Base-by-base conservation (phyloP, 92 coral and sea anemone genomes). In the Epizoanthus illoricatus region DNA sequence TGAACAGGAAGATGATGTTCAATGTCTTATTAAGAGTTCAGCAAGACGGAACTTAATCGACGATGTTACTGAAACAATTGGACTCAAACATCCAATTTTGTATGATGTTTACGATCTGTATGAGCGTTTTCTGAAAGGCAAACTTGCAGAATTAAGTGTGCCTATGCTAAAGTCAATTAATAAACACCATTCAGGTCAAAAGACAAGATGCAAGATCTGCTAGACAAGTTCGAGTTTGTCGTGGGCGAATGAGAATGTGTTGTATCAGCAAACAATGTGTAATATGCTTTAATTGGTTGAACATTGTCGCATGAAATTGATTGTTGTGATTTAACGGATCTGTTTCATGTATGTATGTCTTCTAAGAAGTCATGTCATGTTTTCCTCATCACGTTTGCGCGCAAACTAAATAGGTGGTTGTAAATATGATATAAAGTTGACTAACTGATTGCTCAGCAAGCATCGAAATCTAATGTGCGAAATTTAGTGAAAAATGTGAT, bases 1-100 rank as follows among this genome's bases (percentile, higher is more conserved):
- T 69, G 92, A 89, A 58, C 36, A 45, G 58, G 75, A 89, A 62
- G 88, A 89, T 39, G 90, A 86, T 67, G 56, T 89, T 28, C 85
- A 86, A 64, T 86, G 92, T 70, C 83, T 89, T 65, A 57, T 67
- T 69, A 80, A 86, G 84, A 55, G 55, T 65, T 75, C 87, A 40
- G 87, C 86, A 64, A 67, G 78, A 61, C 81, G 76, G 59, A 65
- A 86, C 33, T 68, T 89, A 79, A 42, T 89, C 64, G 76, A 79
- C 28, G 56, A 45, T 20, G 58, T 88, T 13, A 23, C 45, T 17
- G 84, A 54, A 39, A 78, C 66, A 81, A 52, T 85, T 20, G 65
- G 74, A 56, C 67, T 80, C 20, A 84, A 85, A 75, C 86, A 88
- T 73, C 91, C 88, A 5, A 80, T 88, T 65, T 28, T 64, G 4